Evolutionary conservation across 2,888 invertebrate genomes (phyloP), one percentile per base, ranked within the genome.

Genomic region (Dilophus febrilis): DNA sequence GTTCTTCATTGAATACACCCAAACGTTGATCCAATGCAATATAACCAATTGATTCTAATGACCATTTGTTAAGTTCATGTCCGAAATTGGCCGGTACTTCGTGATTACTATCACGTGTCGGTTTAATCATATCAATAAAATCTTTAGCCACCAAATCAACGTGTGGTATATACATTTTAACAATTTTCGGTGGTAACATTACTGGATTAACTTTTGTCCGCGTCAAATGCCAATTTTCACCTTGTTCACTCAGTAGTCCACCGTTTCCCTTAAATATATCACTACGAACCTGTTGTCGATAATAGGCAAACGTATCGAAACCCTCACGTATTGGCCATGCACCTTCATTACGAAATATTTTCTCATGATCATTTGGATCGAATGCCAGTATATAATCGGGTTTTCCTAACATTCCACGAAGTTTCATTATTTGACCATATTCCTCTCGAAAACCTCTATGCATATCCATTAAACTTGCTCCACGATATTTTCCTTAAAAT

Each of bases 181-280:
- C 59, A 32, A 65, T 53, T 49, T 71, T 70, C 0, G 74, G 72
- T 48, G 72, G 67, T 57, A 79, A 58, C 54, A 79, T 61, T 22
- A 72, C 65, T 40, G 72, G 73, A 51, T 77, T 76, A 0, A 75
- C 73, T 45, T 69, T 71, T 2, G 69, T 67, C 12, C 78, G 64
- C 41, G 77, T 66, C 34, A 71, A 64, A 18, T 72, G 67, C 78
- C 79, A 79, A 46, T 70, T 58, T 14, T 68, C 75, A 0, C 47
- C 53, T 37, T 52, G 48, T 2, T 40, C 30, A 6, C 19, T 35
- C 2, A 40, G 12, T 7, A 40, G 22, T 16, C 40, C 40, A 5
- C 28, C 35, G 18, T 28, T 40, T 28, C 14, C 28, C 4, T 50
- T 50, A 45, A 64, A 67, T 5, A 66, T 44, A 40, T 63, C 58